Evolutionary conservation across 2,113 vertebrate species (phyloP).

Genomic region (Spea bombifrons): DNA sequence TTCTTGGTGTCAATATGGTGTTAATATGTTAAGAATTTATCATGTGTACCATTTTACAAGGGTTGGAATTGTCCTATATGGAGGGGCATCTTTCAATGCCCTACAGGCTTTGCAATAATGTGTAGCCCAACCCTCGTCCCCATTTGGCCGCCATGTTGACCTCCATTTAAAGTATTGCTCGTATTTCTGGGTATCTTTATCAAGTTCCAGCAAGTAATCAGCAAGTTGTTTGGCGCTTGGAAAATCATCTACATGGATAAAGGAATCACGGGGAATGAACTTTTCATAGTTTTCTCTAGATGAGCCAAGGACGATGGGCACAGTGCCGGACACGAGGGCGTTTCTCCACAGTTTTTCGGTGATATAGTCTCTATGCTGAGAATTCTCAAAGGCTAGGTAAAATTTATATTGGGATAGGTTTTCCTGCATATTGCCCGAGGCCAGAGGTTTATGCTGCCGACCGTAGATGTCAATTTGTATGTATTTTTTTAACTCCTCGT

Average conservation of each 20-base stretch:
- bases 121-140: slow-evolving; percentile 57
- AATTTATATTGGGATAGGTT: slow-evolving; percentile 57
- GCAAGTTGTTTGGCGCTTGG: slow-evolving; percentile 53
- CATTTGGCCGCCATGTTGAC: slow-evolving; percentile 50
- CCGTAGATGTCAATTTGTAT: slow-evolving; percentile 62
- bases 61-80: not conserved
- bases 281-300: slow-evolving; percentile 58
- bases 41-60: slow-evolving; percentile 23
- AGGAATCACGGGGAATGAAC: slow-evolving; percentile 57
- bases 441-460: slow-evolving; percentile 44
- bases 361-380: slow-evolving; percentile 62
- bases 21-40: not conserved
- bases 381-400: slow-evolving; percentile 70
- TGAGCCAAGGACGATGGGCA: slow-evolving; percentile 66
- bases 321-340: slow-evolving; percentile 54
- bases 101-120: slow-evolving; percentile 19
- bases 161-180: slow-evolving; percentile 60
- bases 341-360: slow-evolving; percentile 70
- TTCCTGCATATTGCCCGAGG: not conserved
- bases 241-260: slow-evolving; percentile 69
- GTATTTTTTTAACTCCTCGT: slow-evolving; percentile 52
- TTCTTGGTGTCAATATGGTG: not conserved
- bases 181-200: slow-evolving; percentile 52
- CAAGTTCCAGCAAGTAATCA: slow-evolving; percentile 52
- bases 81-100: slow-evolving; percentile 53